Percentiles rank a stretch among this genome's conserved stretches.
Conservation (phyloP, 2,888 invertebrate species). For the Lasioglossum marginatum region DNA sequence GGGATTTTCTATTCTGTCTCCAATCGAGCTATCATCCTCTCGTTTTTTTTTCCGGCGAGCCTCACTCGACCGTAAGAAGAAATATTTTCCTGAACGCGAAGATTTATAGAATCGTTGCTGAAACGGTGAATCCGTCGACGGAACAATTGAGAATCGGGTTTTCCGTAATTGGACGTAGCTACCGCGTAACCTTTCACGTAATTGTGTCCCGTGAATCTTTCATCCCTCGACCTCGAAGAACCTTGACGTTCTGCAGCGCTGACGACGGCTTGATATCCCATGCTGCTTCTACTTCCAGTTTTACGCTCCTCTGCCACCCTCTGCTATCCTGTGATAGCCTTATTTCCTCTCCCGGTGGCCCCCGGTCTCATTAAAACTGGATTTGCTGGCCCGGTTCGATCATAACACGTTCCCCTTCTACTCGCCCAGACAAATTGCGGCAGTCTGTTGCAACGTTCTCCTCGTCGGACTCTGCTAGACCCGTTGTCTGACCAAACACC, state of each 20-base stretch:
- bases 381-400: not conserved
- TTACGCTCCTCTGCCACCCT: not conserved
- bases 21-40: conserved; percentile 29
- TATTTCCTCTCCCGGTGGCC: not conserved
- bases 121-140: conserved; percentile 57
- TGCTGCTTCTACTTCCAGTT: not conserved
- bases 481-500: conserved; percentile 1
- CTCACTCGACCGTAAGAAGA: conserved; percentile 37
- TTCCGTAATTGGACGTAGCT: conserved; percentile 45
- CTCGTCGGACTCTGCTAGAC: not conserved
- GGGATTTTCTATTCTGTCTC: conserved; percentile 53
- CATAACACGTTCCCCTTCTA: not conserved
- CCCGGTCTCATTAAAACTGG: conserved; percentile 1
- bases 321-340: not conserved
- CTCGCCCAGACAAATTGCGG: not conserved
- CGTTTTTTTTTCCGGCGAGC: not conserved
- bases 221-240: not conserved
- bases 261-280: conserved; percentile 4
- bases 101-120: conserved; percentile 75
- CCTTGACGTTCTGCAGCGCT: not conserved
- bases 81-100: conserved; percentile 72
- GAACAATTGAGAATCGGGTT: conserved; percentile 46
- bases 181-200: conserved; percentile 43
- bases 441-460: not conserved
- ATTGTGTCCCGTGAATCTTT: conserved; percentile 35